Evolutionary conservation across 2,797 vertebrate species (phyloP).

Genomic region (Protosalanx chinensis): DNA sequence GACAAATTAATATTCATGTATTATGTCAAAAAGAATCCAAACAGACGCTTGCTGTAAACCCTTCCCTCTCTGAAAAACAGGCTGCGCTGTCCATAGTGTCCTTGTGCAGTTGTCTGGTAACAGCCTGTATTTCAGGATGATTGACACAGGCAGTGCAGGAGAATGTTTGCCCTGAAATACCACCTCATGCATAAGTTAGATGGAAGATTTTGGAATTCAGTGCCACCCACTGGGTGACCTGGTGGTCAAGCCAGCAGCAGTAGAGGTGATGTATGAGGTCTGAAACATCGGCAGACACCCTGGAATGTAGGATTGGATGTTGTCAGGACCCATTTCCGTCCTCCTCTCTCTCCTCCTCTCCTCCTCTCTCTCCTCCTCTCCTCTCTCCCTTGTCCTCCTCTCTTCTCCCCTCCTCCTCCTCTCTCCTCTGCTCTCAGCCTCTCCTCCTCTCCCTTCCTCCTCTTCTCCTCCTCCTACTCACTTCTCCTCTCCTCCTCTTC

Average conservation of each 20-base stretch:
- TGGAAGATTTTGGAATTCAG: not conserved
- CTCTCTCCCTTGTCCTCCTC: not conserved
- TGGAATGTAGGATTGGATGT: slow-evolving; percentile 64
- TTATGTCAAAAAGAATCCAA: no score
- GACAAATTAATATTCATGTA: no score
- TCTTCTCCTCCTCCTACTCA: no score
- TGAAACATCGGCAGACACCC: slow-evolving; percentile 42
- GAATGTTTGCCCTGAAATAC: slow-evolving; percentile 3
- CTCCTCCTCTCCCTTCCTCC: slow-evolving; percentile 2
- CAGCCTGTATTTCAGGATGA: not conserved
- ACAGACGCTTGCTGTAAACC: no score
- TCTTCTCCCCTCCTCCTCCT: slow-evolving; percentile 9
- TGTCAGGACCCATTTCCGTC: slow-evolving; percentile 38
- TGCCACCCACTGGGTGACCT: slow-evolving; percentile 43
- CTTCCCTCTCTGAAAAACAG: no score
- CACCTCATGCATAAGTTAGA: not conserved
- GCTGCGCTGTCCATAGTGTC: no score
- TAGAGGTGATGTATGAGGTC: slow-evolving; percentile 33
- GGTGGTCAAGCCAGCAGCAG: not conserved
- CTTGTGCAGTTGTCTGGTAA: no score
- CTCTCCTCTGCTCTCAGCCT: slow-evolving; percentile 17
- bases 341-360: not conserved
- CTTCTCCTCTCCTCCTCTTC: no score
- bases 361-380: slow-evolving; percentile 16
- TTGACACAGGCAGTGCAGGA: not conserved